Base-by-base conservation (phyloP, 2,797 vertebrate genomes). In the Pangasius sanitwongsei region DNA sequence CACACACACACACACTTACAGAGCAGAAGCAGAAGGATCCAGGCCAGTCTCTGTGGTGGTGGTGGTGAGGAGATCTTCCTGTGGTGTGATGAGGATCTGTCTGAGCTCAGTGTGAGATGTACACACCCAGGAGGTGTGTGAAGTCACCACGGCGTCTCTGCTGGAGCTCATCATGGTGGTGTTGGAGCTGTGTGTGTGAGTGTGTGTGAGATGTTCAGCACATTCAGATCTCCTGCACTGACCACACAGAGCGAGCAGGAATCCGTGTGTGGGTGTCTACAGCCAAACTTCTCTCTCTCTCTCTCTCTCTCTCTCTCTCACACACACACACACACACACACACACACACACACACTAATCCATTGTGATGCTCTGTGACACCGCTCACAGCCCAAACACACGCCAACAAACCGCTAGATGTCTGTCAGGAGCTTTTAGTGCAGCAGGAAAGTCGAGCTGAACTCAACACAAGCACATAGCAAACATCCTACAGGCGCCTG, bases 111-210 rank as follows among this genome's bases (percentile, higher is more conserved):
- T 84, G 15, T 3, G 61, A 67, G 82, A 84, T 18, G 15, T 84
- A 67, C 82, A 84, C 61, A 84, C 61, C 82, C 82, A 84, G 25
- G 82, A 67, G 15, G 61, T 80, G 50, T 87, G 59, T 55, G 53
- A 28, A 9, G 75, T 81, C 41, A 84, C 61, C 61, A 84, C 6
- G 41, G 41, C 1, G n/a, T 65, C 59, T 18, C 25, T 65, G 41
- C 82, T 65, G 59, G 82, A 84, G 41, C 82, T 84, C 61, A 84
- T 84, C 41, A 11, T 67, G 55, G 13, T 37, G 55, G 6, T 82
- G 78, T 16, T 18, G 28, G 48, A 78, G 72, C 41, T 75, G 41
- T 25, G 34, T 31, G 65, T 41, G 41, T 4, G 41, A 16, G 44
- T 28, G 74, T 81, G 78, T 23, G 55, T 44, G 44, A 44, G 44